These are phyloP conservation scores for Corydoras sp. DNA, from an alignment of 2,113 vertebrate genomes.

Conservation along the genomic window DNA sequence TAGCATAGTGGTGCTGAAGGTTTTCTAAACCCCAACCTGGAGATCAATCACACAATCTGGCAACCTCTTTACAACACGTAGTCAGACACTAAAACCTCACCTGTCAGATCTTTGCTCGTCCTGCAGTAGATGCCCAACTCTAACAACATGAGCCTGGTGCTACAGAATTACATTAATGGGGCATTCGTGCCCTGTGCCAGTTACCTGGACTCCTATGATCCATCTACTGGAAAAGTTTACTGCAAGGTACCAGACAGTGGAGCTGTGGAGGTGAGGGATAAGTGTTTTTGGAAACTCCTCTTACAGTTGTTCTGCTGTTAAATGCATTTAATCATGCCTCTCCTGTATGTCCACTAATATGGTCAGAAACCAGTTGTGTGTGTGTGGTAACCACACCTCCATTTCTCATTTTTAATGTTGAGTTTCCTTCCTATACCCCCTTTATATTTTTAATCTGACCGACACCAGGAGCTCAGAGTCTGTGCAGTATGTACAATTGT, in stretches of 20 bases:
- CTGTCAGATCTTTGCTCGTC: background rate
- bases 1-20: too few species aligned
- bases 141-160: constrained; percentile 51
- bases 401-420: background rate
- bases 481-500: too few species aligned
- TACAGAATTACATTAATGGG: constrained; percentile 90
- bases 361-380: too few species aligned
- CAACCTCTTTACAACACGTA: background rate
- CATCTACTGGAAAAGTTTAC: constrained; percentile 81
- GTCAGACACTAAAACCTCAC: background rate
- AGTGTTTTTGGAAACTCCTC: background rate
- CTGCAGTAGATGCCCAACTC: background rate
- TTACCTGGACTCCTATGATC: constrained; percentile 83
- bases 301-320: too few species aligned
- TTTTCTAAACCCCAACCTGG: too few species aligned
- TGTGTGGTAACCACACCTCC: too few species aligned
- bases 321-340: too few species aligned
- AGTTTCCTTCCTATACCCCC: background rate
- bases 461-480: too few species aligned
- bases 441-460: too few species aligned
- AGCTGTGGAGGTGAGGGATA: constrained; percentile 77
- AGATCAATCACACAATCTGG: background rate
- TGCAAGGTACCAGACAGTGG: constrained; percentile 88
- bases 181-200: constrained; percentile 74
- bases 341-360: too few species aligned